A percentile compares a stretch with the other conserved stretches of the same genome.
These are phyloP conservation scores for Hypomecis punctinalis DNA, from an alignment of 2,888 invertebrate species.

Conservation along the genomic window DNA sequence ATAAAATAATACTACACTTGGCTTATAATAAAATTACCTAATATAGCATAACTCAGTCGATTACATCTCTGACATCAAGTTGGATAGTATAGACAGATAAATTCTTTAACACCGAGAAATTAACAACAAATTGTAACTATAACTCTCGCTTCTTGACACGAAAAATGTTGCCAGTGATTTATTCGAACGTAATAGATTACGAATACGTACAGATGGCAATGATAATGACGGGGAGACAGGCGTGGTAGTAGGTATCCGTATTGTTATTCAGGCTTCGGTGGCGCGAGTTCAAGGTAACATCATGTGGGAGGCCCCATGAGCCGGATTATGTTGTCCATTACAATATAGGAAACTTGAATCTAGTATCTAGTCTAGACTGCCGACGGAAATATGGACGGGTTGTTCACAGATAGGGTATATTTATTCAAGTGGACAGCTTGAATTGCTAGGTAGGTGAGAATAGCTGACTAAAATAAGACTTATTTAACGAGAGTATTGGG, in stretches of 20 bases:
- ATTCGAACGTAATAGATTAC: slow-evolving; percentile 20
- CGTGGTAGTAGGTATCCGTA: slow-evolving; percentile 41
- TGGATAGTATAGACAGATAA: no score
- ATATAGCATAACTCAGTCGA: neutral
- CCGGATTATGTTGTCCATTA: slow-evolving; percentile 44
- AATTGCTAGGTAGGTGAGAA: neutral
- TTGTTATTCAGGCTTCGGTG: slow-evolving; percentile 66
- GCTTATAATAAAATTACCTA: neutral
- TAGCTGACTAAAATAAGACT: neutral
- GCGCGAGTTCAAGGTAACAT: slow-evolving; percentile 71
- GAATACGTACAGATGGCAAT: slow-evolving; percentile 32
- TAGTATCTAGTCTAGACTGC: slow-evolving; percentile 18
- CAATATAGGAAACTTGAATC: slow-evolving; percentile 32
- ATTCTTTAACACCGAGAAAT: no score
- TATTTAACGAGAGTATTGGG: no score
- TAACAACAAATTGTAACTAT: no score
- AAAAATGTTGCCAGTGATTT: slow-evolving; percentile 29
- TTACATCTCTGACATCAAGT: no score
- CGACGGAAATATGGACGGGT: neutral
- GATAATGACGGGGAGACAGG: slow-evolving; percentile 39
- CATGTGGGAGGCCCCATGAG: slow-evolving; percentile 65
- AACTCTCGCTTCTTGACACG: slow-evolving; percentile 4
- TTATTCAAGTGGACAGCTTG: neutral
- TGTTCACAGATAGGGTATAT: neutral
- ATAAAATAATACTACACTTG: no score